Conservation (phyloP, 2,888 invertebrate genomes). For the Odontothrips loti region DNA sequence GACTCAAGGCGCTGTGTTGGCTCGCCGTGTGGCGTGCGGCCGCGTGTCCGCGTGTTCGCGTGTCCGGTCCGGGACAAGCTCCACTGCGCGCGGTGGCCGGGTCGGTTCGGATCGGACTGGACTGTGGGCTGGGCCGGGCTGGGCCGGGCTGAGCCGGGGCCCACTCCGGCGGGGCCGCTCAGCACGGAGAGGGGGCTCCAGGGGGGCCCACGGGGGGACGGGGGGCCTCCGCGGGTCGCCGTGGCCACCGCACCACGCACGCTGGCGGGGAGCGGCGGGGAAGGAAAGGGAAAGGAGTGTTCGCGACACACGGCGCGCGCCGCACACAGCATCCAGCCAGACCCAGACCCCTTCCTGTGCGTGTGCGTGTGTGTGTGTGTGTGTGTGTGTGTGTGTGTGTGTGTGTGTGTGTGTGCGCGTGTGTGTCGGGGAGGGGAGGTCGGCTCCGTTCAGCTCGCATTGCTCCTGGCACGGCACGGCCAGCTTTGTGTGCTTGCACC, state of each 20-base stretch:
- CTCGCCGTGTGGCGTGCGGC: neutral
- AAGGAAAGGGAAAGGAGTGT: no score
- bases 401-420: neutral
- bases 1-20: neutral
- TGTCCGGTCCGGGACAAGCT: neutral
- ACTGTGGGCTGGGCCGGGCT: neutral
- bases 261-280: no score
- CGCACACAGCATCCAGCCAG: no score
- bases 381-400: constrained; percentile 1
- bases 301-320: no score
- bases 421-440: neutral
- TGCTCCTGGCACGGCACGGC: neutral
- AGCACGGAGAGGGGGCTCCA: neutral
- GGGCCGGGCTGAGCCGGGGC: neutral
- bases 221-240: neutral
- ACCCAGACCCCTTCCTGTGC: neutral
- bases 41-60: neutral
- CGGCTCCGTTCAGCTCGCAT: no score
- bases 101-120: neutral
- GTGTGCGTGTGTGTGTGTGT: neutral
- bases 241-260: neutral
- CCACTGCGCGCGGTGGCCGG: constrained; percentile 6
- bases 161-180: neutral
- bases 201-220: neutral
- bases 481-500: neutral